phyloP scores from a whole-genome alignment of 2,888 invertebrate species.

The Tuta absoluta region DNA sequence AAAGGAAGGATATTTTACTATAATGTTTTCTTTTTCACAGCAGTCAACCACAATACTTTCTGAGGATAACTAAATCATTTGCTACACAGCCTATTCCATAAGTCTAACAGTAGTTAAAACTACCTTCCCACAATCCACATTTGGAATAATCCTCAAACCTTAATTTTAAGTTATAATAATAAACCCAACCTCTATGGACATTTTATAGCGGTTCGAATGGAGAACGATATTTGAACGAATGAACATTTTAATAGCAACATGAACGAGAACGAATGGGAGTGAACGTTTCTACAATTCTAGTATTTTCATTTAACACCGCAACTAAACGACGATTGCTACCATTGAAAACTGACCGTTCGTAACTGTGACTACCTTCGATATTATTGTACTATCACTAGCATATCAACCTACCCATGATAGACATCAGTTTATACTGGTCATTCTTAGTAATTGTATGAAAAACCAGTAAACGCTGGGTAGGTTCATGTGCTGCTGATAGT shows the following conservation, averaged over 20 bases:
- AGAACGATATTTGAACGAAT: constrained; percentile 16
- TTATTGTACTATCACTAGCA: no score
- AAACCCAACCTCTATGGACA: neutral
- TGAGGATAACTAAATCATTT: neutral
- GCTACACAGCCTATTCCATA: neutral
- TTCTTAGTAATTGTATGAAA: no score
- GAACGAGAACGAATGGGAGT: constrained; percentile 14
- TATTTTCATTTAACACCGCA: constrained; percentile 40
- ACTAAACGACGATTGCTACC: constrained; percentile 39
- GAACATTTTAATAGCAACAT: constrained; percentile 12
- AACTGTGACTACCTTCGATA: constrained; percentile 15
- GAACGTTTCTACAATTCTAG: constrained; percentile 13
- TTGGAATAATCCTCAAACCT: neutral
- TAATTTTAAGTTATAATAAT: neutral
- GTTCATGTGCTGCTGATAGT: no score
- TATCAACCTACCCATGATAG: no score
- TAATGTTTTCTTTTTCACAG: no score
- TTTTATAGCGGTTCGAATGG: neutral
- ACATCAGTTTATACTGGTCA: no score
- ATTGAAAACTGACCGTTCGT: constrained; percentile 46
- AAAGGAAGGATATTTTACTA: no score
- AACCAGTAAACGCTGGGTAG: no score
- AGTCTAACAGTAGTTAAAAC: neutral
- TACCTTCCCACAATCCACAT: neutral
- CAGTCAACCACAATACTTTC: no score